Base-by-base conservation (phyloP, 1,140 invertebrate genomes). In the Megalonaias nervosa region DNA sequence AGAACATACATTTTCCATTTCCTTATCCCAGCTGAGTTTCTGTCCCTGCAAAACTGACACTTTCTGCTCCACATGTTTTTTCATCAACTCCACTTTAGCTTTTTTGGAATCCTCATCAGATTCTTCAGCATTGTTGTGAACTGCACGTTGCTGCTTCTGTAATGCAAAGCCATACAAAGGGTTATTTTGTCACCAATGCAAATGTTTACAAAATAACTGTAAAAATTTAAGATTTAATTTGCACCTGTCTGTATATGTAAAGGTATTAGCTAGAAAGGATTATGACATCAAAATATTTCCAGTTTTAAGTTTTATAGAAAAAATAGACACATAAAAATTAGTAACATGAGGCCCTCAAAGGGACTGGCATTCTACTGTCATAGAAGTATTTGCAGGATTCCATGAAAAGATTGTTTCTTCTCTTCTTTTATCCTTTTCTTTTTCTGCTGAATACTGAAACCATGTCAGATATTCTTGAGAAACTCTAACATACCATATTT, bases 31-130 rank as follows among this genome's bases (percentile, higher is more conserved):
- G 65, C 87, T 84, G 19, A 89, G 81, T 75, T 87, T 82, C 1
- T 86, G 80, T 13, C 85, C 88, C 55, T 88, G 87, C 67, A 89
- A 69, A 1, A 89, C 74, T 17, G 86, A 85, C 73, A 90, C 84
- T 68, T 83, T 82, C 74, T 90, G 86, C 67, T 87, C 82, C 55
- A 87, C 86, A 71, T 90, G 89, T 72, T 84, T 77, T 75, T 88
- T 89, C 77, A 89, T 80, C 80, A 90, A 48, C 16, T 78, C 75
- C n/a, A 89, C 17, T 60, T 86, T 80, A 56, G 84, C 77, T 21
- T 70, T 65, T 19, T 86, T 81, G 17, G 74, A 78, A 38, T 86
- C 86, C 19, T 85, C 86, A 48, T 86, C 87, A 38, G 83, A 82
- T 62, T 88, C 86, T 56, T 89, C 87, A 26, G 76, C 87, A 78